phyloP scores from a whole-genome alignment of 2,888 invertebrate species.

The Rotaria magnacalcarata region DNA sequence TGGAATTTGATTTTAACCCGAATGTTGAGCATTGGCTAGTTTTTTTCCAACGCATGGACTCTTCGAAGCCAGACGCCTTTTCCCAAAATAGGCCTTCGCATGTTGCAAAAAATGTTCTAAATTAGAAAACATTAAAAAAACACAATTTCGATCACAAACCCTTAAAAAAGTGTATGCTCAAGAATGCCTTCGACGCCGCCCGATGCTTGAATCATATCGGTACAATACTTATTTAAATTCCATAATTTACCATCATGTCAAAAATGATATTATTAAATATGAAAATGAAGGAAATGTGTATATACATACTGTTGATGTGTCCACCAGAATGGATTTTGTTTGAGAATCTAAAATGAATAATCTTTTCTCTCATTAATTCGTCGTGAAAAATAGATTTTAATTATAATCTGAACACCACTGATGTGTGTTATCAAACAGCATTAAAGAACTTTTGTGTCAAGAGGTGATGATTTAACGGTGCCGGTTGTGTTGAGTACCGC shows the following conservation, averaged over 20 bases:
- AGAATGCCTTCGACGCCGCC: constrained; percentile 98
- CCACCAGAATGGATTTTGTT: constrained; percentile 99
- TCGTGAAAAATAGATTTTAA: too few species aligned
- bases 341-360: too few species aligned
- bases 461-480: too few species aligned
- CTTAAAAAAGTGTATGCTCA: constrained; percentile 97
- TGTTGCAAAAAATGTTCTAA: constrained; percentile 91
- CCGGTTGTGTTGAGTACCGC: too few species aligned
- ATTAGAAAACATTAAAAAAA: too few species aligned
- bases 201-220: constrained; percentile 98
- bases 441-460: too few species aligned
- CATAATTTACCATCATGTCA: constrained; percentile 94
- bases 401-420: too few species aligned
- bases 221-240: constrained; percentile 98
- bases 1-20: constrained; percentile 98
- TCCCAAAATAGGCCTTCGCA: constrained; percentile 99
- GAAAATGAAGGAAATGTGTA: too few species aligned
- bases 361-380: too few species aligned
- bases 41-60: constrained; percentile 99
- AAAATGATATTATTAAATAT: neutral
- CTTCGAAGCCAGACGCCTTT: constrained; percentile 98
- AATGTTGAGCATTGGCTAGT: constrained; percentile 94
- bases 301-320: constrained; percentile 80
- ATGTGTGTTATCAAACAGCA: too few species aligned
- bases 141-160: constrained; percentile 58